Percentiles rank a stretch among this genome's conserved stretches.
Conservation (phyloP, 2,888 invertebrate species). For the Graphium colonna region DNA sequence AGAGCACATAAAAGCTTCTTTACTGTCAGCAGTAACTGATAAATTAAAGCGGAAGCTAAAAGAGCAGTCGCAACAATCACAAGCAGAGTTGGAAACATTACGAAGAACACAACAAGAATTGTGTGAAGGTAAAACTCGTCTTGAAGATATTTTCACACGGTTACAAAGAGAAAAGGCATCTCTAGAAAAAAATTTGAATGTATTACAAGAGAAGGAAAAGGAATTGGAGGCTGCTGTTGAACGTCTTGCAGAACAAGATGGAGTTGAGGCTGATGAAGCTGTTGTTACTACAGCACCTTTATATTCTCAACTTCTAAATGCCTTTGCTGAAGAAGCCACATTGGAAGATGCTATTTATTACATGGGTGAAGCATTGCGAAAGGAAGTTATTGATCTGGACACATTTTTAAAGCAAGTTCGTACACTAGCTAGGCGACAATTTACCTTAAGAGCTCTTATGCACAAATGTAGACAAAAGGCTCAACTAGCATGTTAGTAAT, state of each 20-base stretch:
- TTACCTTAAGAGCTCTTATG: slow-evolving; percentile 96
- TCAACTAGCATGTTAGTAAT: slow-evolving; percentile 85
- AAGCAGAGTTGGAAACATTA: slow-evolving; percentile 94
- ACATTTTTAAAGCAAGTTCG: slow-evolving; percentile 98
- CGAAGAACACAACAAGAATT: slow-evolving; percentile 93
- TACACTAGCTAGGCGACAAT: slow-evolving; percentile 96
- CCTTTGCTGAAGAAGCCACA: slow-evolving; percentile 98
- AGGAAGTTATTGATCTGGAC: slow-evolving; percentile 96
- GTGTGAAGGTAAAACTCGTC: slow-evolving; percentile 88
- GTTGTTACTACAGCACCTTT: slow-evolving; percentile 97
- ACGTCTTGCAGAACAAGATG: slow-evolving; percentile 87
- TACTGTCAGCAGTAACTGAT: slow-evolving; percentile 97
- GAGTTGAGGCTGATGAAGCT: slow-evolving; percentile 96
- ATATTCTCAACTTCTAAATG: slow-evolving; percentile 96
- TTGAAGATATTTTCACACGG: slow-evolving; percentile 88
- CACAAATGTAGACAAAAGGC: slow-evolving; percentile 98
- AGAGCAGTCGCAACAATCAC: slow-evolving; percentile 94
- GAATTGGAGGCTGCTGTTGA: slow-evolving; percentile 91
- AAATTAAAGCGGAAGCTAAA: slow-evolving; percentile 91
- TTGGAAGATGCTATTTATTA: slow-evolving; percentile 99
- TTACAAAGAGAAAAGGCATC: slow-evolving; percentile 89
- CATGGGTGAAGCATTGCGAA: slow-evolving; percentile 95
- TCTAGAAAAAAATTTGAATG: slow-evolving; percentile 89
- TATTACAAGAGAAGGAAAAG: slow-evolving; percentile 92
- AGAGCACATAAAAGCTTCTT: slow-evolving; percentile 95